These are phyloP conservation scores for Sisor rabdophorus DNA, from an alignment of 2,113 vertebrate species.

Conservation along the genomic window DNA sequence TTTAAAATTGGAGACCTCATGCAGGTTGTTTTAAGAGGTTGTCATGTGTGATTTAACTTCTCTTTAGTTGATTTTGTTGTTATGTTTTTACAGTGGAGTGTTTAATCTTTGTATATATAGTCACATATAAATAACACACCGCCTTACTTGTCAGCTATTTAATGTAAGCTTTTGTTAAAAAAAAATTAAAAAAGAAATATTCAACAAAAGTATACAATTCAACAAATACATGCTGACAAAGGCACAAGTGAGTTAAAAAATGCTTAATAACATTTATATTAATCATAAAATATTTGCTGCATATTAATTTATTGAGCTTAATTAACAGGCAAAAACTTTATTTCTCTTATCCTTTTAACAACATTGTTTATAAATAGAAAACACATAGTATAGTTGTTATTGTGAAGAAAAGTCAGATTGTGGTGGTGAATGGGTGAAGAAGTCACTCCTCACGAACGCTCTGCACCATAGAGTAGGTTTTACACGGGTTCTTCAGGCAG, in stretches of 20 bases:
- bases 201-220: neutral
- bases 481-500: constrained; percentile 93
- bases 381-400: neutral
- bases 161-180: neutral
- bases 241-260: constrained; percentile 9
- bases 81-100: too few species aligned
- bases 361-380: constrained; percentile 19
- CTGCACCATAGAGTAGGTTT: constrained; percentile 93
- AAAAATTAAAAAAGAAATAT: neutral
- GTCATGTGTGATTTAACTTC: too few species aligned
- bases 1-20: too few species aligned
- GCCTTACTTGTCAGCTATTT: neutral
- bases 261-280: neutral
- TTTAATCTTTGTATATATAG: too few species aligned
- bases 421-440: neutral
- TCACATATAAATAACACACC: neutral
- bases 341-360: constrained; percentile 2
- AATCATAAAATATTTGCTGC: too few species aligned
- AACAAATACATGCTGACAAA: constrained; percentile 19
- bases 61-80: too few species aligned
- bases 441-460: constrained; percentile 72
- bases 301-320: too few species aligned
- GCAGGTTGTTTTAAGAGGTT: too few species aligned
- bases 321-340: neutral
- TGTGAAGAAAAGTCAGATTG: neutral